Conservation (phyloP, 2,888 invertebrate species). For the Lepetodrilus schrolli region DNA sequence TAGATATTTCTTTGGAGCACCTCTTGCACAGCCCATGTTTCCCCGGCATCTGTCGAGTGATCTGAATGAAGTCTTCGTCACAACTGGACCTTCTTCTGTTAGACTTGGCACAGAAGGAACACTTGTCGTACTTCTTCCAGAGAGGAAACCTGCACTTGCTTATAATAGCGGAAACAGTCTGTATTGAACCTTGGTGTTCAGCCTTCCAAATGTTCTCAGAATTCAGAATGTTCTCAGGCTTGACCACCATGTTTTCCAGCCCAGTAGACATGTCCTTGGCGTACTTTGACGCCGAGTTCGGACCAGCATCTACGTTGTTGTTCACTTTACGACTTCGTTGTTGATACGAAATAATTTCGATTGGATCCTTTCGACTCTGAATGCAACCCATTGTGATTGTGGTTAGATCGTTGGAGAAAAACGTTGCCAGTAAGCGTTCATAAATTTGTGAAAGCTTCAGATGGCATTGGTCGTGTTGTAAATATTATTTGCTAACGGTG, state of each 20-base stretch:
- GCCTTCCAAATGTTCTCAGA: background rate
- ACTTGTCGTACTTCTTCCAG: constrained; percentile 38
- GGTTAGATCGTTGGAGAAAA: no score
- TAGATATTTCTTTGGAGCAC: background rate
- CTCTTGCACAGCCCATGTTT: constrained; percentile 4
- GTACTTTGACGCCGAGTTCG: background rate
- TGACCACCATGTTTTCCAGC: background rate
- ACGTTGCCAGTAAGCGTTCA: no score
- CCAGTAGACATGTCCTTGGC: constrained; percentile 1
- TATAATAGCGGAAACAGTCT: background rate
- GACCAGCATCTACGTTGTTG: constrained; percentile 5
- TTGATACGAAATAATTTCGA: background rate
- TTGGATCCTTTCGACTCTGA: background rate
- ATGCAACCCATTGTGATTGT: constrained; percentile 16
- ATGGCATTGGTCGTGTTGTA: no score
- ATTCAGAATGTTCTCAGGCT: background rate
- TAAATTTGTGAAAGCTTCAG: no score
- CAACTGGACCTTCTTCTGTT: background rate
- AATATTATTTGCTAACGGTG: no score
- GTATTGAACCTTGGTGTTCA: background rate
- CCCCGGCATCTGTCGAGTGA: constrained; percentile 3
- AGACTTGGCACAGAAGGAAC: constrained; percentile 29
- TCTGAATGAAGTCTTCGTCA: constrained; percentile 18
- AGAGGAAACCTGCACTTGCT: constrained; percentile 35
- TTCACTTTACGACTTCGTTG: constrained; percentile 1